Conservation (phyloP, 2,888 invertebrate species). For the Eupeodes latifasciatus region DNA sequence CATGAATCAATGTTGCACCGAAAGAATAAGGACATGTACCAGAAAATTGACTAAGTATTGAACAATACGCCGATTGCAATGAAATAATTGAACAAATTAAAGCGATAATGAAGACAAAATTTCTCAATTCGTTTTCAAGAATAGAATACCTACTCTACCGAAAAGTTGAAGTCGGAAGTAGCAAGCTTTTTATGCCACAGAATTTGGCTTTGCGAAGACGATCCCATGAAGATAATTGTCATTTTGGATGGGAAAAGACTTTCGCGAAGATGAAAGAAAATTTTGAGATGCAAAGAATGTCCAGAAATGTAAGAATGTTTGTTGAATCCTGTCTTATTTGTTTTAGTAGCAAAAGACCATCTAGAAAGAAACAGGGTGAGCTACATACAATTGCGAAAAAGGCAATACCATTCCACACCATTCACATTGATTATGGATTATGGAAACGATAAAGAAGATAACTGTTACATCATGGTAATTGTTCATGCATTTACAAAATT, state of each 20-base stretch:
- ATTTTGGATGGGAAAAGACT: conserved; percentile 35
- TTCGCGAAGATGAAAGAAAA: conserved; percentile 62
- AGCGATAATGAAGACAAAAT: neutral
- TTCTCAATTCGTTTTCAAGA: neutral
- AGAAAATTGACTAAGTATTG: too few relatives aligned
- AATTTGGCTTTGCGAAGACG: conserved; percentile 31
- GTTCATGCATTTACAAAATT: too few relatives aligned
- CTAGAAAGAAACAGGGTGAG: too few relatives aligned
- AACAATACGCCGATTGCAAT: too few relatives aligned
- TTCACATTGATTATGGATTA: too few relatives aligned
- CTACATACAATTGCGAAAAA: too few relatives aligned
- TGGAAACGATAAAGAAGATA: too few relatives aligned
- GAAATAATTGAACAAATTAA: neutral
- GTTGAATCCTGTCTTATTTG: too few relatives aligned
- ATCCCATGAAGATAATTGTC: conserved; percentile 69
- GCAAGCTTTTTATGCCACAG: neutral
- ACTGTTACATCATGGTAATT: too few relatives aligned
- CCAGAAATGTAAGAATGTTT: neutral
- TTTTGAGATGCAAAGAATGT: conserved; percentile 62
- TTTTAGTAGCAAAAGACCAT: too few relatives aligned
- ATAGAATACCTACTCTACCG: neutral
- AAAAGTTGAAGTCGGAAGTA: neutral
- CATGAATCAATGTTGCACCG: too few relatives aligned
- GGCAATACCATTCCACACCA: too few relatives aligned
- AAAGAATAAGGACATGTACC: neutral